A percentile compares a stretch with the other conserved stretches of the same genome.
These are phyloP conservation scores for Epinephelus moara DNA, from an alignment of 2,113 vertebrate genomes.

Conservation along the genomic window DNA sequence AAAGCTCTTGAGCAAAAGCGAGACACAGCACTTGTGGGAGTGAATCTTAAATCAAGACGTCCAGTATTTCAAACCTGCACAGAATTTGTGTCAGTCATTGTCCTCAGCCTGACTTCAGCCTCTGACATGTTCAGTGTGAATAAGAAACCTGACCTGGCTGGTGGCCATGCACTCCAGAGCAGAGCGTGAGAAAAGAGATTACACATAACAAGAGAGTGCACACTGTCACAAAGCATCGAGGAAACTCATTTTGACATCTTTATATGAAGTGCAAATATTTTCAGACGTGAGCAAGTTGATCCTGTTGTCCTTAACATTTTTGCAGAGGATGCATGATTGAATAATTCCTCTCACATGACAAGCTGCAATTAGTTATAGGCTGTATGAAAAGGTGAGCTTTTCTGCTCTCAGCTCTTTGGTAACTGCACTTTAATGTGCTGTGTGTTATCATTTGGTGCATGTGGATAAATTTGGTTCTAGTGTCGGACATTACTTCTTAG, in stretches of 20 bases:
- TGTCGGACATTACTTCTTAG: background rate
- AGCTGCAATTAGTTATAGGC: slow-evolving; percentile 12
- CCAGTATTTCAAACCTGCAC: background rate
- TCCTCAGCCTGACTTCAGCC: slow-evolving; percentile 31
- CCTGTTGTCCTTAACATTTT: slow-evolving; percentile 28
- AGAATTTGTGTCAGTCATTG: slow-evolving; percentile 37
- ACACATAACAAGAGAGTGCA: slow-evolving; percentile 49
- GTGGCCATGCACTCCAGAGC: slow-evolving; percentile 39
- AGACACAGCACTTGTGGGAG: background rate
- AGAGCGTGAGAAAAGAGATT: slow-evolving; percentile 73
- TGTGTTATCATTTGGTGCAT: background rate
- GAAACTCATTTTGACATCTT: slow-evolving; percentile 34
- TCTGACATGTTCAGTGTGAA: slow-evolving; percentile 41
- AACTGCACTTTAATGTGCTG: background rate
- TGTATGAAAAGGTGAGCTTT: background rate
- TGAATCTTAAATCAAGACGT: background rate
- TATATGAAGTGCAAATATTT: slow-evolving; percentile 25
- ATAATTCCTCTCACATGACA: slow-evolving; percentile 55
- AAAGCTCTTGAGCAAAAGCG: background rate
- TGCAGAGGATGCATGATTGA: slow-evolving; percentile 51
- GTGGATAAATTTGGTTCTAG: background rate
- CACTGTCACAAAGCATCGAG: slow-evolving; percentile 47
- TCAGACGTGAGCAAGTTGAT: slow-evolving; percentile 23
- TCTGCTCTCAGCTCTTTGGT: background rate
- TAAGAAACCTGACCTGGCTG: slow-evolving; percentile 58